These are phyloP conservation scores for Cantharis lateralis DNA, from an alignment of 2,888 invertebrate genomes.

Conservation along the genomic window DNA sequence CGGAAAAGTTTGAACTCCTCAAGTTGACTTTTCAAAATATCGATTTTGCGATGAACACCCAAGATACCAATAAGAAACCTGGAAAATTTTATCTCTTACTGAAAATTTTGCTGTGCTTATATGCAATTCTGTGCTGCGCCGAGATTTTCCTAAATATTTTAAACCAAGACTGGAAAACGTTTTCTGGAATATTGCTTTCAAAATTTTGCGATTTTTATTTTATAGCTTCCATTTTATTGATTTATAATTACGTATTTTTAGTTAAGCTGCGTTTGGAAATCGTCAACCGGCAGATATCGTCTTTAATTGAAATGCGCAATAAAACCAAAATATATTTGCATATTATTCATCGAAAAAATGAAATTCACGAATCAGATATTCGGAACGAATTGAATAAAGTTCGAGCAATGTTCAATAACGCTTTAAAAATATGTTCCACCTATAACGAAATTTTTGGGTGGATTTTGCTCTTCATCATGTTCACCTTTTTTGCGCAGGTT, in stretches of 20 bases:
- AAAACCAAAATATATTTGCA: not conserved
- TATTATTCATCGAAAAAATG: not conserved
- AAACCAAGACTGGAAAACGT: not conserved
- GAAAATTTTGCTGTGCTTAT: not conserved
- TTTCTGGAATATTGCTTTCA: not conserved
- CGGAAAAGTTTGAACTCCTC: not conserved
- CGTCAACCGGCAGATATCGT: not conserved
- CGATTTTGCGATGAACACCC: not conserved
- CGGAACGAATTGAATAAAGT: not conserved
- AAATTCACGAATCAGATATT: not conserved
- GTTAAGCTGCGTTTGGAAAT: not conserved
- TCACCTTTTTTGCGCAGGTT: not conserved
- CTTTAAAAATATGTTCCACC: not conserved
- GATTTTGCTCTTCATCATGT: not conserved
- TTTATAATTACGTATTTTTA: not conserved
- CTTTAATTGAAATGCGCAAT: not conserved
- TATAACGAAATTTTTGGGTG: not conserved
- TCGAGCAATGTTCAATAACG: not conserved
- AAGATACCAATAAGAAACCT: not conserved
- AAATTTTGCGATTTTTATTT: not conserved
- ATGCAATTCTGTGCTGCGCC: not conserved
- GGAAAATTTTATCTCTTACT: not conserved
- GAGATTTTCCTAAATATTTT: not conserved
- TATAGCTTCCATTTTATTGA: not conserved
- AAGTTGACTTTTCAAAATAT: not conserved